phyloP scores from a whole-genome alignment of 1,140 invertebrate genomes.

The Drosophila paulistorum region DNA sequence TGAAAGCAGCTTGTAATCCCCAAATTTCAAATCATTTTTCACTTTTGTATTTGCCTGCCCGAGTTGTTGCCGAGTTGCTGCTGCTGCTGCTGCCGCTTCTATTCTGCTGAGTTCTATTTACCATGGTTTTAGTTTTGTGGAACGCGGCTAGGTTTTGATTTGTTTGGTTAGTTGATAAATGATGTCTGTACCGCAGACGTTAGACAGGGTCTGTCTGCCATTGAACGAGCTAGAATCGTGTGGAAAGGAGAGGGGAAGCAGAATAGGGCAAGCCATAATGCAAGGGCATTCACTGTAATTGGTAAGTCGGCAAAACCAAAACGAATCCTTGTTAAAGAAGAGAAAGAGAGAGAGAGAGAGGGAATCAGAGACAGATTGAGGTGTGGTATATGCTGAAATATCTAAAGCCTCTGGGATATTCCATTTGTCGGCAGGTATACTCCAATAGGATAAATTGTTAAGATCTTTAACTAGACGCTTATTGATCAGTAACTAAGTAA shows the following conservation, averaged over 20 bases:
- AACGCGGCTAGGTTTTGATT: slow-evolving; percentile 70
- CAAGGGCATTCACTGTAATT: slow-evolving; percentile 41
- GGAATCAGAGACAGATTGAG: not conserved
- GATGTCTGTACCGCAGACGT: slow-evolving; percentile 70
- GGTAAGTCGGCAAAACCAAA: slow-evolving; percentile 26
- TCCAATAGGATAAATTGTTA: not conserved
- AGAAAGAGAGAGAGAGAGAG: not conserved
- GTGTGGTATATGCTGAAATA: not conserved
- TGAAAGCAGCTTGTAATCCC: slow-evolving; percentile 76
- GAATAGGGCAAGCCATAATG: slow-evolving; percentile 6
- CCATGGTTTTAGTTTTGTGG: slow-evolving; percentile 59
- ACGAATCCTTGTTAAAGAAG: slow-evolving; percentile 12
- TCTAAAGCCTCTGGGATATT: not conserved
- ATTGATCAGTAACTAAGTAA: not conserved
- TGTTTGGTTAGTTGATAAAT: slow-evolving; percentile 78
- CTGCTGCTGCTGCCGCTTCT: not conserved
- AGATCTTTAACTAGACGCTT: not conserved
- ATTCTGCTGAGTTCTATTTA: slow-evolving; percentile 40
- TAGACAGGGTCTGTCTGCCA: slow-evolving; percentile 60
- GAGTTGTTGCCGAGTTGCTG: not conserved
- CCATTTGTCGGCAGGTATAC: not conserved
- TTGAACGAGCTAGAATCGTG: slow-evolving; percentile 16
- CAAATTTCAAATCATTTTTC: slow-evolving; percentile 77
- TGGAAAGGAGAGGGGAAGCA: too few species aligned
- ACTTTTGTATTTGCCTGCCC: slow-evolving; percentile 63